Conservation (phyloP, 2,888 invertebrate genomes). For the Mayetiola destructor region DNA sequence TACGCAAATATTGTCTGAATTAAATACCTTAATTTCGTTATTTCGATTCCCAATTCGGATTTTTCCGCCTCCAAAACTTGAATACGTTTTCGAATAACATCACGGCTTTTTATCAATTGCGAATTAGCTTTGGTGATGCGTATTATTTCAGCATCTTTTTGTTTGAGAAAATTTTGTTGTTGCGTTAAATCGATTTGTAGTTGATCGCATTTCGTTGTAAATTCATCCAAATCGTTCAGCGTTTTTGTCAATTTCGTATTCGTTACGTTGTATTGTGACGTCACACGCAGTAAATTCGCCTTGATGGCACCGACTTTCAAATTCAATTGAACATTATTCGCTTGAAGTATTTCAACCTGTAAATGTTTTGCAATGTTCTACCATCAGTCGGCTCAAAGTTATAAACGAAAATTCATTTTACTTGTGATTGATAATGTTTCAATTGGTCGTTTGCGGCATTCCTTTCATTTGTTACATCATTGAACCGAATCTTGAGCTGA, state of each 20-base stretch:
- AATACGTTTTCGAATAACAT: conserved; percentile 29
- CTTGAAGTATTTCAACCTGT: neutral
- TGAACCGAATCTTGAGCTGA: conserved; percentile 25
- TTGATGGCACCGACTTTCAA: conserved; percentile 29
- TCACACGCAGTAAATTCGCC: conserved; percentile 30
- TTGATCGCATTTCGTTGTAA: neutral
- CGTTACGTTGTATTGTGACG: conserved; percentile 28
- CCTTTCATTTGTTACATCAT: conserved; percentile 26
- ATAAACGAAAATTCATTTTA: neutral
- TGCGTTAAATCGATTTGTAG: conserved; percentile 13
- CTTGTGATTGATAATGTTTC: conserved; percentile 17
- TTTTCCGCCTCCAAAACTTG: conserved; percentile 26
- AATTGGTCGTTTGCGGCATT: conserved; percentile 17
- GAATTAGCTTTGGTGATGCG: conserved; percentile 30
- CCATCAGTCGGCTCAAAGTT: neutral
- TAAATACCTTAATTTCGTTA: conserved; percentile 27
- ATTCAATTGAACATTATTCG: conserved; percentile 12
- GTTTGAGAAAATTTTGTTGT: conserved; percentile 18
- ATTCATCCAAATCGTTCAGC: conserved; percentile 27
- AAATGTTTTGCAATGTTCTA: neutral
- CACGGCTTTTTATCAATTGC: conserved; percentile 29
- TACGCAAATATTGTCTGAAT: neutral
- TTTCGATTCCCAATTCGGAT: conserved; percentile 27
- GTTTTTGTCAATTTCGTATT: conserved; percentile 31
- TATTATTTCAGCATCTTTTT: conserved; percentile 32